Base-by-base conservation (phyloP, 2,888 invertebrate species). In the Drosophila mayaguana region DNA sequence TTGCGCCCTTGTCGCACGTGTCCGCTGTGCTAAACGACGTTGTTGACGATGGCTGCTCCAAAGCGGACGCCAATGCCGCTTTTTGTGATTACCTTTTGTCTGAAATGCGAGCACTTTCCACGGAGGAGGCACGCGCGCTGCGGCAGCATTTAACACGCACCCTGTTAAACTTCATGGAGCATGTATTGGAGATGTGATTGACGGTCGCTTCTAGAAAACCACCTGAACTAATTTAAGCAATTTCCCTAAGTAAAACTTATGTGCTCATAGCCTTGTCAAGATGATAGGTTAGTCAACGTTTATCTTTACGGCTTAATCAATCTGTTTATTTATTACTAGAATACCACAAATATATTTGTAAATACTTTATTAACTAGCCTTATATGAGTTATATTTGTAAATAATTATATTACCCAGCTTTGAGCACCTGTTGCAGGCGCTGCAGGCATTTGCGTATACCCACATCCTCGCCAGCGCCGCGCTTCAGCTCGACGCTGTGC, bases 401-500 rank as follows among this genome's bases (percentile, higher is more conserved):
- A 34, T 12, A 34, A 7, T n/a, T 5, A 8, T 9, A 2, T 12
- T 25, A 55, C 4, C 2, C 38, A 32, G 16, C 2, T 1, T 74
- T 69, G 0, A 86, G 60, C 11, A 69, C 76, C 16, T 82, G 81
- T 20, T 86, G 78, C 9, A 91, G 59, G 1, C 87, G 86, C 40
- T 81, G 88, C 46, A 91, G 74, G 53, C 89, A 91, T 46, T 90
- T 83, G 11, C 93, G 90, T 64, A 93, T 91, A 40, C 92, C 90
- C 71, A 88, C 85, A 81, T 93, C 93, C 75, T 90, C 86, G n/a
- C 92, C 92, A 69, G 90, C 91, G 18, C 92, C 92, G 16, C 93
- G 90, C 61, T 93, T 92, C 14, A 79, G 76, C 62, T 93, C 93
- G 4, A 93, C 92, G 22, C 86, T 67, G 40, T 66, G 68, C 32